phyloP scores from a whole-genome alignment of 2,888 invertebrate genomes.

The Tinea pellionella region DNA sequence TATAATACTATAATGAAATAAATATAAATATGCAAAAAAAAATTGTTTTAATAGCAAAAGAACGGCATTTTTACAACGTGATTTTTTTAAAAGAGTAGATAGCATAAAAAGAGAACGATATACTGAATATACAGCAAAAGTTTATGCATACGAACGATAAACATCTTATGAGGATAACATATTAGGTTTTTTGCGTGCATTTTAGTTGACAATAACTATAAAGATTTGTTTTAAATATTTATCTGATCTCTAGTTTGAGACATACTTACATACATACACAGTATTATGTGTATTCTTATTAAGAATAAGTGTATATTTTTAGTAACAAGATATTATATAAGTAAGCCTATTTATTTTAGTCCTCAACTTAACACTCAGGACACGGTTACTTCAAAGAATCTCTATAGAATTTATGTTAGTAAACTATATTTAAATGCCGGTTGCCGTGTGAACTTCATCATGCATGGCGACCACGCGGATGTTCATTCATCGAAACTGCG shows the following conservation, averaged over 20 bases:
- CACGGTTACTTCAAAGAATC: slow-evolving; percentile 65
- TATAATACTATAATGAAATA: too few species aligned
- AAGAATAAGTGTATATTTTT: background rate
- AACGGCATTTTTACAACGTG: background rate
- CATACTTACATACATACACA: too few species aligned
- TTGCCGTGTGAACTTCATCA: slow-evolving; percentile 67
- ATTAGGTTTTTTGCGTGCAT: background rate
- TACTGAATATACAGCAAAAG: background rate
- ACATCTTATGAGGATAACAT: background rate
- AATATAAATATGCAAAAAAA: too few species aligned
- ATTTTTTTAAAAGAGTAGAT: background rate
- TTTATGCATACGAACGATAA: background rate
- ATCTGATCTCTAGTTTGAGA: too few species aligned
- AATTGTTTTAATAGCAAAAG: background rate
- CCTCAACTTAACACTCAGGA: slow-evolving; percentile 39
- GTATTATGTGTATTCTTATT: too few species aligned
- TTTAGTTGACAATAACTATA: too few species aligned
- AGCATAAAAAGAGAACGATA: background rate
- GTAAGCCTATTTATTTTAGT: slow-evolving; percentile 49
- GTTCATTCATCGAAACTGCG: slow-evolving; percentile 68
- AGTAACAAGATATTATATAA: background rate
- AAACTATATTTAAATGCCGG: slow-evolving; percentile 67
- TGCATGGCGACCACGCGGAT: slow-evolving; percentile 61
- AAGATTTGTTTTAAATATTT: too few species aligned
- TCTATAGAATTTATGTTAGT: slow-evolving; percentile 60